Base-by-base conservation (phyloP, 2,888 invertebrate species). In the Dryobotodes eremita region DNA sequence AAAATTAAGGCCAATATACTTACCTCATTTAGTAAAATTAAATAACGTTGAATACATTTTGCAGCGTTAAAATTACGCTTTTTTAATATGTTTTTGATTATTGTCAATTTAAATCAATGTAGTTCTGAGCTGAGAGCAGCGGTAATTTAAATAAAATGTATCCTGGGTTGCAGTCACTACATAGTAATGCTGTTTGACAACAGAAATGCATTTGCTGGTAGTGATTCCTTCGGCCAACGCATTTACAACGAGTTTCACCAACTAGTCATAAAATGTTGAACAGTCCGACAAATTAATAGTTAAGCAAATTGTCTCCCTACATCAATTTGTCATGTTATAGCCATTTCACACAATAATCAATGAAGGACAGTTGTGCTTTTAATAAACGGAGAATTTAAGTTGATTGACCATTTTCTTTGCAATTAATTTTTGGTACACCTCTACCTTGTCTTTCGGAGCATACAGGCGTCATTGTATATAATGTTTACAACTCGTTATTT, bases 1-100 rank as follows among this genome's bases (percentile, higher is more conserved):
- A 72, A 84, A 77, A 76, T 76, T 57, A 46, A 26, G 57, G 62
- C 50, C 78, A 76, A 70, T 80, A 75, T 78, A 78, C 72, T 86
- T 75, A 79, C 48, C 26, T 80, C 59, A 59, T 73, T 86, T 71
- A 69, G 71, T 78, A 55, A 80, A 69, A 80, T 83, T 72, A 53
- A 62, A 79, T 82, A 53, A 82, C 13, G 62, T 55, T 42, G 15
- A 79, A 61, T 57, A 71, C 36, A 42, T 79, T 85, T 86, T 15
- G 42, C 7, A 50, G 61, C 31, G n/a, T 7, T 74, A 84, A 80
- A 80, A 74, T 85, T 59, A 0, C 48, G 53, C 80, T 61, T 73
- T 31, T 31, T 0, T 4, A 42, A 26, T 36, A 8, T 26, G 11
- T 57, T 11, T 42, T 26, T 26, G 17, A 13, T 50, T 2, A 20